A percentile compares a stretch with the other conserved stretches of the same genome.
Evolutionary conservation across 2,888 invertebrate genomes (phyloP).

Genomic region (Acronicta psi): DNA sequence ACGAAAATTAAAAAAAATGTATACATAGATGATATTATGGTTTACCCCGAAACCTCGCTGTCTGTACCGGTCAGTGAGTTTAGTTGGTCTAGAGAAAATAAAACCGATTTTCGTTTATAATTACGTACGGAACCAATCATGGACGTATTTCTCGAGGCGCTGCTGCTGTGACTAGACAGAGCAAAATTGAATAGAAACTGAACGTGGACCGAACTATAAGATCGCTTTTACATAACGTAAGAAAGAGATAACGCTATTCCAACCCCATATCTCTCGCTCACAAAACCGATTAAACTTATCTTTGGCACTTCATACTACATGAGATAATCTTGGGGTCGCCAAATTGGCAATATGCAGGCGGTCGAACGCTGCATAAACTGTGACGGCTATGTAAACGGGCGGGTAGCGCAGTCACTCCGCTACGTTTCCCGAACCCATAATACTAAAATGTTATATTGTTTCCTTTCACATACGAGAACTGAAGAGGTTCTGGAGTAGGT

Average conservation of each 20-base stretch:
- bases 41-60: too few species aligned
- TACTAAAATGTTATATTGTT: conserved; percentile 40
- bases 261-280: conserved; percentile 14
- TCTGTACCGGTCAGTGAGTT: too few species aligned
- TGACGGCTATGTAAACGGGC: conserved; percentile 20
- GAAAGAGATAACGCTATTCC: conserved; percentile 7
- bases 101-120: background rate
- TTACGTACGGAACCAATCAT: conserved; percentile 12
- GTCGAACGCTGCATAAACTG: conserved; percentile 24
- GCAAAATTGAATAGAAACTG: conserved; percentile 14
- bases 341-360: conserved; percentile 38
- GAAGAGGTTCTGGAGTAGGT: too few species aligned
- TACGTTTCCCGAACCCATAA: conserved; percentile 32
- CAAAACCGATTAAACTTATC: conserved; percentile 28
- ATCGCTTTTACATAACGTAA: conserved; percentile 1
- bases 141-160: conserved; percentile 11
- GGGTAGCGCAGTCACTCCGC: conserved; percentile 38
- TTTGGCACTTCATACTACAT: conserved; percentile 6
- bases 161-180: conserved; percentile 18
- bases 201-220: conserved; percentile 8
- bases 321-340: conserved; percentile 26
- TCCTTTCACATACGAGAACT: too few species aligned
- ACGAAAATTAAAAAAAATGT: too few species aligned
- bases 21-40: too few species aligned
- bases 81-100: too few species aligned